Evolutionary conservation across 1,140 invertebrate species (phyloP).

Genomic region (Melitaea cinxia): DNA sequence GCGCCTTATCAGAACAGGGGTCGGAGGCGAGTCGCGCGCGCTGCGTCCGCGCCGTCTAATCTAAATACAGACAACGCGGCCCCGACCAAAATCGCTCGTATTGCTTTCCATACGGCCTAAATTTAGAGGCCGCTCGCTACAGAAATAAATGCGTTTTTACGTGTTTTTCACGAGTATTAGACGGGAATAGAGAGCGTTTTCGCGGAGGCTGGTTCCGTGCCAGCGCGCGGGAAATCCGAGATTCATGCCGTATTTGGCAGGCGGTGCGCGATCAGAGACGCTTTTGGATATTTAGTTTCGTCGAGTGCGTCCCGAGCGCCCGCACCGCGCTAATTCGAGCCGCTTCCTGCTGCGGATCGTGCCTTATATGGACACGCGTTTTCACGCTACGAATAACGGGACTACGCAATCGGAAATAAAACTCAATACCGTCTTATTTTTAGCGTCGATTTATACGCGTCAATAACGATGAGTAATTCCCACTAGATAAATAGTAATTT

Average conservation of each 20-base stretch:
- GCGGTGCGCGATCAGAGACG: conserved; percentile 54
- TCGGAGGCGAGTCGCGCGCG: conserved; percentile 46
- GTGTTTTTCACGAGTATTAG: conserved; percentile 72
- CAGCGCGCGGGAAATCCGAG: conserved; percentile 69
- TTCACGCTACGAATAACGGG: conserved; percentile 36
- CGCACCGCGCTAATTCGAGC: conserved; percentile 38
- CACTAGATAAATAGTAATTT: not conserved
- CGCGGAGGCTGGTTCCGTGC: conserved; percentile 55
- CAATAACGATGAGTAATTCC: not conserved
- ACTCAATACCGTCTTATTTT: conserved; percentile 11
- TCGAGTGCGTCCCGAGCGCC: conserved; percentile 36
- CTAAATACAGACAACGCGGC: conserved; percentile 77
- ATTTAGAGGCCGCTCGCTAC: conserved; percentile 77
- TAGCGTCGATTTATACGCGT: conserved; percentile 4
- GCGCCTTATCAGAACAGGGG: conserved; percentile 39
- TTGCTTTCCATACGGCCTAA: conserved; percentile 75
- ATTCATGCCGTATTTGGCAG: conserved; percentile 76
- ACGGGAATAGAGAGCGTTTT: conserved; percentile 61
- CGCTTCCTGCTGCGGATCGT: conserved; percentile 31
- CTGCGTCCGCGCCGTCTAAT: conserved; percentile 61
- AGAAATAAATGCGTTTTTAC: conserved; percentile 80
- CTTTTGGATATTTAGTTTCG: conserved; percentile 78
- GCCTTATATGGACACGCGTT: conserved; percentile 61
- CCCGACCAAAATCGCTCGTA: conserved; percentile 75
- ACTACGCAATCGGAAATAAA: conserved; percentile 4